phyloP scores from a whole-genome alignment of 2,113 vertebrate species.

The Gyps fulvus region DNA sequence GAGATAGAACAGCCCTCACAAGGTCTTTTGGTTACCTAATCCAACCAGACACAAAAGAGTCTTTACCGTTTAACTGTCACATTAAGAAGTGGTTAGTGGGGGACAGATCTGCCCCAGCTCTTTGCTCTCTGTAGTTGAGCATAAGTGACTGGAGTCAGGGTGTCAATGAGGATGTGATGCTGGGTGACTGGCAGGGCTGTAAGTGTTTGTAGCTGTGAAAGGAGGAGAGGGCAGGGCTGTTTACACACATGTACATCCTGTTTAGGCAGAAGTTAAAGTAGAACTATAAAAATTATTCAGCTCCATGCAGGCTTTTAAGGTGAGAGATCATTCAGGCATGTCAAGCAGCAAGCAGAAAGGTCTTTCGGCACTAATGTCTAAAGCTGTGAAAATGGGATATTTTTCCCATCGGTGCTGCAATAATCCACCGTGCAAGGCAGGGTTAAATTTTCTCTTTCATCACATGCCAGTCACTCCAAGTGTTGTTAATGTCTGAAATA shows the following conservation, averaged over 20 bases:
- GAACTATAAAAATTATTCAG: background rate
- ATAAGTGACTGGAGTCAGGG: background rate
- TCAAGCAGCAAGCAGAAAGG: background rate
- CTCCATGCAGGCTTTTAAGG: background rate
- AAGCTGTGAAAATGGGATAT: background rate
- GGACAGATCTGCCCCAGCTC: background rate
- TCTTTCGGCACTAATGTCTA: background rate
- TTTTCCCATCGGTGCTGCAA: background rate
- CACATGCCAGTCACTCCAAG: background rate
- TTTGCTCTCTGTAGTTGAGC: background rate
- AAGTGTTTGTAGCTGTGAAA: background rate
- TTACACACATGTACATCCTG: background rate
- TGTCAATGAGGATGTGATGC: background rate
- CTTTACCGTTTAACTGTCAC: background rate
- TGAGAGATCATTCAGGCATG: background rate
- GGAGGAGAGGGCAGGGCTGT: background rate
- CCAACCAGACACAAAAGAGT: background rate
- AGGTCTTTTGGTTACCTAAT: background rate
- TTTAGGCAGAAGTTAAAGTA: background rate
- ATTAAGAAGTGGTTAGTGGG: background rate
- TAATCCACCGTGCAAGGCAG: background rate
- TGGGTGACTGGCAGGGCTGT: background rate
- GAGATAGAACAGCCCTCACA: background rate
- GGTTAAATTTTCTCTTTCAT: slow-evolving; percentile 42
- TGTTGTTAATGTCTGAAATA: slow-evolving; percentile 24